Evolutionary conservation across 2,797 vertebrate species (phyloP).

Genomic region (Melanotaenia nigrans): DNA sequence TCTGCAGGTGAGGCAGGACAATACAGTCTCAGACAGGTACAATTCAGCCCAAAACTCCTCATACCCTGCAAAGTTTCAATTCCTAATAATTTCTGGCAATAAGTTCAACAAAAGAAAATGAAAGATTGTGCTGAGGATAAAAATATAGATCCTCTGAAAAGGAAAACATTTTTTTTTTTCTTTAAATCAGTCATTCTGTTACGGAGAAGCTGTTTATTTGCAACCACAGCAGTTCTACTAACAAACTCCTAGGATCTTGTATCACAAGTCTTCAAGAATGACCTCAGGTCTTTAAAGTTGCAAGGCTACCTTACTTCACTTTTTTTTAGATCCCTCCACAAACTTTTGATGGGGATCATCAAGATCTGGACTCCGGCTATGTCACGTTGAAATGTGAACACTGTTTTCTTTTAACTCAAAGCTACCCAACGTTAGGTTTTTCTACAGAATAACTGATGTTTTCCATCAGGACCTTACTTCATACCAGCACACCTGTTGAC

Average conservation of each 20-base stretch:
- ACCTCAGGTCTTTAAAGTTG: no score
- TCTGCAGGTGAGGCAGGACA: constrained; percentile 87
- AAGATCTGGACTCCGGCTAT: background rate
- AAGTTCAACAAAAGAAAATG: background rate
- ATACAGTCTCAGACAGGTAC: constrained; percentile 60
- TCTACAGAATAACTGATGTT: background rate
- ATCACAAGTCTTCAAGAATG: no score
- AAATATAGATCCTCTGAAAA: background rate
- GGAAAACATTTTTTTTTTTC: no score
- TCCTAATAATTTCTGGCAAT: background rate
- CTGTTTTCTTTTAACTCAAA: background rate
- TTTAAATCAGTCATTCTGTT: background rate
- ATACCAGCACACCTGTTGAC: background rate
- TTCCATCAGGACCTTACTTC: background rate
- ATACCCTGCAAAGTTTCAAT: background rate
- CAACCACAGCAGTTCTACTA: background rate
- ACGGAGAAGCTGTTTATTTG: background rate
- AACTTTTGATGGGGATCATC: background rate
- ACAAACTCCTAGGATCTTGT: no score
- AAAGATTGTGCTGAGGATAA: background rate
- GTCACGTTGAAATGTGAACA: background rate
- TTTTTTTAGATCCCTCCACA: background rate
- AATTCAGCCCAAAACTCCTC: constrained; percentile 1
- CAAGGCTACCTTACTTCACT: no score
- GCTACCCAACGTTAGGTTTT: background rate